phyloP scores from a whole-genome alignment of 2,888 invertebrate species.

The Eurytoma californica region DNA sequence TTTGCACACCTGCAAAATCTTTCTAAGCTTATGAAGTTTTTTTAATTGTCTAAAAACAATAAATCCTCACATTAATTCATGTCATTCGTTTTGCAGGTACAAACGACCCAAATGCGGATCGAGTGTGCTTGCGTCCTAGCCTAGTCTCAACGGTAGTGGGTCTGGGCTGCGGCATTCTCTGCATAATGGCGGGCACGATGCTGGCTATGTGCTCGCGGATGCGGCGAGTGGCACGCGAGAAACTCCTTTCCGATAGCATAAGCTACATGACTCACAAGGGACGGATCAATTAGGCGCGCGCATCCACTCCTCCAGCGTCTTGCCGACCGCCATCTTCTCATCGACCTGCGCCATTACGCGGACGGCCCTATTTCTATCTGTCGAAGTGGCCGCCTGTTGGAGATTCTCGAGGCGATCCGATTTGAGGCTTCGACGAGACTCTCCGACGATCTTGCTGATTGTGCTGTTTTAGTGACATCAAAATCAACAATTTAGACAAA shows the following conservation, averaged over 20 bases:
- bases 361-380: conserved; percentile 1
- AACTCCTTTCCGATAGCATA: conserved; percentile 72
- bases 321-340: neutral
- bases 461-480: neutral
- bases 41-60: no score
- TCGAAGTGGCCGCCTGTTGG: neutral
- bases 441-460: neutral
- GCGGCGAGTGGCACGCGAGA: conserved; percentile 76
- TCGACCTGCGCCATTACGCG: neutral
- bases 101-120: conserved; percentile 65
- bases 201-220: conserved; percentile 87
- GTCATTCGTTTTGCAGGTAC: conserved; percentile 55
- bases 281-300: conserved; percentile 69
- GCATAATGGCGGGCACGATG: conserved; percentile 83
- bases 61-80: neutral
- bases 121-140: conserved; percentile 79
- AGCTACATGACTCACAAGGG: conserved; percentile 74
- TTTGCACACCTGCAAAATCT: no score
- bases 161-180: conserved; percentile 82
- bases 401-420: neutral
- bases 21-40: no score
- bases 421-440: neutral
- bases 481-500: no score
- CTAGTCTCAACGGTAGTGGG: conserved; percentile 83
- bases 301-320: neutral